Evolutionary conservation across 2,888 invertebrate genomes (phyloP).

Genomic region (Tridacna gigas): DNA sequence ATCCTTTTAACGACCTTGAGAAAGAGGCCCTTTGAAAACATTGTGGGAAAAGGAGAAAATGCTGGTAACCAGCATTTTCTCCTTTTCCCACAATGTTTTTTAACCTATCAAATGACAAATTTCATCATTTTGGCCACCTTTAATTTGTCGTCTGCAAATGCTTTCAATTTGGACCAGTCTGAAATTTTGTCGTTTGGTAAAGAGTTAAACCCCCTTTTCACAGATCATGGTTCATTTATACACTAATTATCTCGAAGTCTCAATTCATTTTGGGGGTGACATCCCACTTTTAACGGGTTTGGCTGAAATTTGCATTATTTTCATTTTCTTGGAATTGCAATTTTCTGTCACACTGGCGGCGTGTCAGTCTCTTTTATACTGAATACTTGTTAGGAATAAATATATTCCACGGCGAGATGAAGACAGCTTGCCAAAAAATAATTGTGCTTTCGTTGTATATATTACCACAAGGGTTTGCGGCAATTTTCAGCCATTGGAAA

Average conservation of each 20-base stretch:
- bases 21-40: too few species aligned
- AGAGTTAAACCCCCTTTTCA: neutral
- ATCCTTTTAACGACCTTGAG: too few species aligned
- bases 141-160: too few species aligned
- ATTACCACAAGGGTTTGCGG: slow-evolving; percentile 30
- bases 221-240: slow-evolving; percentile 14
- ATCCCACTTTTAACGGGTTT: slow-evolving; percentile 38
- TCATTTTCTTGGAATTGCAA: slow-evolving; percentile 65
- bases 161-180: too few species aligned
- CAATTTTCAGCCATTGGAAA: neutral
- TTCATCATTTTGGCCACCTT: too few species aligned
- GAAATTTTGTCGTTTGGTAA: slow-evolving; percentile 17
- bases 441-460: slow-evolving; percentile 9
- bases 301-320: slow-evolving; percentile 67
- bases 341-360: slow-evolving; percentile 59
- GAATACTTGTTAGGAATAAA: slow-evolving; percentile 59
- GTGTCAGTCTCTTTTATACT: slow-evolving; percentile 60
- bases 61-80: too few species aligned
- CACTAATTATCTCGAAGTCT: slow-evolving; percentile 46
- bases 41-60: too few species aligned
- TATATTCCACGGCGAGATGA: slow-evolving; percentile 27
- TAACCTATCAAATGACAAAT: too few species aligned
- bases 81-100: too few species aligned
- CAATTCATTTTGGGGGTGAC: slow-evolving; percentile 29
- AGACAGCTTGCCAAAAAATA: neutral